A percentile compares a stretch with the other conserved stretches of the same genome.
These are phyloP conservation scores for Thera obeliscata DNA, from an alignment of 2,888 invertebrate species.

Conservation along the genomic window DNA sequence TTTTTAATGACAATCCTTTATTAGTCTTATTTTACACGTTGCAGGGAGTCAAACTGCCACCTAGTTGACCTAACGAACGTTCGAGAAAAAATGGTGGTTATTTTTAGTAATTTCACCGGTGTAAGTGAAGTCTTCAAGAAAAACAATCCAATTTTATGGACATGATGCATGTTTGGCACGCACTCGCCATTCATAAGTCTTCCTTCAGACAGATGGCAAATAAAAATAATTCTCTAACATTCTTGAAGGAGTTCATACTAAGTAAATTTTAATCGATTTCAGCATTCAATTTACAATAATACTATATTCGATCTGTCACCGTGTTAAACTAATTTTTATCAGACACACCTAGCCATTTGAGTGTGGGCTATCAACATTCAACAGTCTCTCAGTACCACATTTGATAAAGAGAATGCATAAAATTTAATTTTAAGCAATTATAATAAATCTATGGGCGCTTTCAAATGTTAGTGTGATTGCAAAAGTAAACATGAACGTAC, in stretches of 20 bases:
- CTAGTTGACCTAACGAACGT: constrained; percentile 68
- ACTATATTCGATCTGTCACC: background rate
- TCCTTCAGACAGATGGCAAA: background rate
- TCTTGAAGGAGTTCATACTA: no score
- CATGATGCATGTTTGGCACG: background rate
- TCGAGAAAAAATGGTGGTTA: constrained; percentile 54
- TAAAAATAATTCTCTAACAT: no score
- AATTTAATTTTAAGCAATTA: background rate
- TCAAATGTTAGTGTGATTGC: background rate
- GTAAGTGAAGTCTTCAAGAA: constrained; percentile 52
- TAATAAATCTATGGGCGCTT: background rate
- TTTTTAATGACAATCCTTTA: no score
- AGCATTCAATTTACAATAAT: background rate
- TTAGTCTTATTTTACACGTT: constrained; percentile 46
- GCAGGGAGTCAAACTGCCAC: constrained; percentile 83
- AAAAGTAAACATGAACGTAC: no score
- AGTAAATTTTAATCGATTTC: background rate
- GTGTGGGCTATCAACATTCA: background rate
- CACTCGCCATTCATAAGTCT: background rate
- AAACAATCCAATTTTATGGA: background rate
- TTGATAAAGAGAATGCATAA: background rate
- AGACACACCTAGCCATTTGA: background rate
- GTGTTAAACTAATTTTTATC: background rate
- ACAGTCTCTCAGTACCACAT: background rate
- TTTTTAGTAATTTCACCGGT: constrained; percentile 58